Base-by-base conservation (phyloP, 2,888 invertebrate genomes). In the Zygogramma bicolorata region DNA sequence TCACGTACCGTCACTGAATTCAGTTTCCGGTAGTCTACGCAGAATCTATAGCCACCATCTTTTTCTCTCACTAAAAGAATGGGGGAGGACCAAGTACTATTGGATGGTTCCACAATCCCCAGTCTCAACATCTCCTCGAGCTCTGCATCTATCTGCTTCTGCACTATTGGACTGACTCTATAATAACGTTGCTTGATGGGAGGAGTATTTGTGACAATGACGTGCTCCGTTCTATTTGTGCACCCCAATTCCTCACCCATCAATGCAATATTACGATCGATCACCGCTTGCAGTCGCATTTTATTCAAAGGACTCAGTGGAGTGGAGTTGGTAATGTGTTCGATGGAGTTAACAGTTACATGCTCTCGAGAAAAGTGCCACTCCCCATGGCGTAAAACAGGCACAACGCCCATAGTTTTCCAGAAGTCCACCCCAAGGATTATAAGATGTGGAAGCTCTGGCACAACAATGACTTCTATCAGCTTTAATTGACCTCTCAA, bases 111-210 rank as follows among this genome's bases (percentile, higher is more conserved):
- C 0, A 85, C 79, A 0, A 85, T 77, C 0, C 77, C 81, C 0
- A 78, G 40, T 2, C 29, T 65, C 1, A 85, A 18, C 84, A 86
- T 84, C 5, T 80, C 62, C 58, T 85, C 83, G 0, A 85, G 71
- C 69, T 85, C 83, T 0, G 25, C 59, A 40, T 80, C 70, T 1
- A 78, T 71, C 7, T 69, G 59, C 22, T 68, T 40, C 31, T 78
- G 77, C 8, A 77, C 53, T 4, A 70, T 49, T 2, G 77, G 78
- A 13, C 72, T 73, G 1, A 79, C 73, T 1, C 73, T 71, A 58
- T 80, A 80, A 46, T 76, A 77, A n/a, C 77, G 53, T 59, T 76
- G 78, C 65, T 78, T 79, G 8, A 77, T 77, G 1, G 77, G 76
- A 18, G 59, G 57, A 53, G 34, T 38, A 15, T 18, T 59, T 8